phyloP scores from a whole-genome alignment of 2,113 vertebrate genomes.

The Pao palembangensis region DNA sequence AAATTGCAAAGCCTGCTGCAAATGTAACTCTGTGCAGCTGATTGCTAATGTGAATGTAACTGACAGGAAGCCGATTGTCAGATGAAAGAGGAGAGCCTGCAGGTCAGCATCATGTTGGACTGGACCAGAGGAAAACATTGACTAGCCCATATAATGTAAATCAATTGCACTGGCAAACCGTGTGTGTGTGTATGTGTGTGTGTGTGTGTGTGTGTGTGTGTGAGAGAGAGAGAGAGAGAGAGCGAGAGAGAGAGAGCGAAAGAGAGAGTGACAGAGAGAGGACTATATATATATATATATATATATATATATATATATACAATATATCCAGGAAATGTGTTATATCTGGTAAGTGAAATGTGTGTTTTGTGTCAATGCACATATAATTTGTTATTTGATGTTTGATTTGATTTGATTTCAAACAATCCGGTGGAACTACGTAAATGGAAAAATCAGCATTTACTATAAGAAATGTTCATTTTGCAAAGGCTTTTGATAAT shows the following conservation, averaged over 20 bases:
- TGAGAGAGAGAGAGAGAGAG: too few relatives aligned
- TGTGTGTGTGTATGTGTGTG: neutral
- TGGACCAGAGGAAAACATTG: slow-evolving; percentile 50
- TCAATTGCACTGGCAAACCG: slow-evolving; percentile 51
- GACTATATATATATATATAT: too few relatives aligned
- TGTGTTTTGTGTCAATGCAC: neutral
- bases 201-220: neutral
- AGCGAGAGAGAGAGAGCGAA: too few relatives aligned
- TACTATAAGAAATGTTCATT: too few relatives aligned
- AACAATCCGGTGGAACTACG: neutral
- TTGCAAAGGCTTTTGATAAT: neutral
- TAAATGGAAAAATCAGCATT: too few relatives aligned
- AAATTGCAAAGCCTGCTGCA: slow-evolving; percentile 18
- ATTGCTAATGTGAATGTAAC: slow-evolving; percentile 42
- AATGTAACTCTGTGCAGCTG: slow-evolving; percentile 38
- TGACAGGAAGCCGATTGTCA: slow-evolving; percentile 61
- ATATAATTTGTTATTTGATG: too few relatives aligned
- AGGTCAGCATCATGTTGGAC: slow-evolving; percentile 56
- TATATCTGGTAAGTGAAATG: neutral
- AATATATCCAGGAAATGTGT: neutral
- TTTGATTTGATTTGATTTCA: neutral
- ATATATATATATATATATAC: neutral
- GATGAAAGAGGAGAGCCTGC: slow-evolving; percentile 54
- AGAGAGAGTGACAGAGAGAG: neutral
- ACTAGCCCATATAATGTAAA: slow-evolving; percentile 61